These are phyloP conservation scores for Mythimna loreyi DNA, from an alignment of 2,888 invertebrate genomes.

Conservation along the genomic window DNA sequence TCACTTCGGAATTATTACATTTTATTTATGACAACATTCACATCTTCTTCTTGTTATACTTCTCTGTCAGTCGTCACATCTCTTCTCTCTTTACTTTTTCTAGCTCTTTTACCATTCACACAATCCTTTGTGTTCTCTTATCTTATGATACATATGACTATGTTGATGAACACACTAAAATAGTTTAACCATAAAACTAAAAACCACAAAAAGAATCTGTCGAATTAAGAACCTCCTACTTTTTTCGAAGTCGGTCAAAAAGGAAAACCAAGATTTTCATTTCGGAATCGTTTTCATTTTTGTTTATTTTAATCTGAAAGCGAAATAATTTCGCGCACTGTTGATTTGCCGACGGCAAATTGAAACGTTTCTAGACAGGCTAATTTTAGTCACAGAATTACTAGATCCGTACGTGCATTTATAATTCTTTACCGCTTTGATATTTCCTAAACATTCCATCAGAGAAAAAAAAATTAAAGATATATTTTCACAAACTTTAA, in stretches of 20 bases:
- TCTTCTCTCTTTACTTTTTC: neutral
- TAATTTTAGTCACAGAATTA: conserved; percentile 28
- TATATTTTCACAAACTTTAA: neutral
- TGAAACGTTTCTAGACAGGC: conserved; percentile 13
- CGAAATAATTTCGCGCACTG: conserved; percentile 40
- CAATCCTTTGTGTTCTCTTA: neutral
- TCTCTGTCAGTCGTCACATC: neutral
- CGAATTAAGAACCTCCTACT: too few species aligned
- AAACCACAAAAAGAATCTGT: neutral
- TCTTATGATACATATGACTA: neutral
- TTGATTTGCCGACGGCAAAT: conserved; percentile 54
- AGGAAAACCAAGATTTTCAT: neutral
- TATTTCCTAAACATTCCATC: neutral
- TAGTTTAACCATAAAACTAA: neutral
- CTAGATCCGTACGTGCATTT: conserved; percentile 23
- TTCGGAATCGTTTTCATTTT: neutral
- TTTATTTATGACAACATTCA: neutral
- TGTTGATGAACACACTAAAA: neutral
- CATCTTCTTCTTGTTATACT: neutral
- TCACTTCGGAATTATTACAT: neutral
- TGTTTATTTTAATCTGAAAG: conserved; percentile 8
- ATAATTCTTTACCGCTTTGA: conserved; percentile 5
- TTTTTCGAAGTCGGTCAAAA: neutral
- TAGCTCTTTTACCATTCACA: neutral
- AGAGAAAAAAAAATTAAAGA: neutral